Evolutionary conservation across 2,888 invertebrate genomes (phyloP), one percentile per base, ranked within the genome.

Genomic region (Malacosoma neustria): DNA sequence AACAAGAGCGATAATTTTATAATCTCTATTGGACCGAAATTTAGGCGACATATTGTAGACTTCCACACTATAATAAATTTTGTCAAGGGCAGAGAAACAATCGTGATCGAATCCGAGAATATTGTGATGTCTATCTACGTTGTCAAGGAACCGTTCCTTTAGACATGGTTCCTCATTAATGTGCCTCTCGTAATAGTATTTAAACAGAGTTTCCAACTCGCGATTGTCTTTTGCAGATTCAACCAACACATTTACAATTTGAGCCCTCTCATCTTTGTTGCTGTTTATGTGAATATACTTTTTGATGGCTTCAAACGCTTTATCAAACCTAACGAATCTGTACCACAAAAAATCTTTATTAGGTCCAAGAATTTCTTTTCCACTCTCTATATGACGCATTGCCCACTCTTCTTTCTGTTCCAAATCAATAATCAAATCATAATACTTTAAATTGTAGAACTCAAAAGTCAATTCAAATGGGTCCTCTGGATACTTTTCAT

Each of bases 181-280:
- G 51, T 73, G 72, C 38, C 67, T 62, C 1, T 66, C 55, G 38
- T 61, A 60, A 45, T 61, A 77, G 49, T 76, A 65, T n/a, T 49
- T 50, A 3, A 76, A 49, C 3, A 75, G 40, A 12, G 38, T 53
- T 39, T 51, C 51, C 11, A 73, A 37, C 2, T 76, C 61, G 2
- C 45, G 35, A 35, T 67, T 53, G 33, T 43, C 66, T 48, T 54
- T 61, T 7, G 62, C 61, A 2, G 62, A 50, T 15, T 62, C 42
- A 11, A 35, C 13, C 14, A 38, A 22, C 12, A 32, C 12, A 6
- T 13, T 11, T n/a, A 38, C 1, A 13, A 35, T 34, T n/a, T 13
- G 11, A 11, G 11, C 31, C 9, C 38, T 29, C n/a, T 9, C n/a
- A 4, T 34, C 32, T 2, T 5, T 11, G 11, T 38, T 30, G 12